Conservation (phyloP, 2,113 vertebrate species). For the Oryctolagus cuniculus region DNA sequence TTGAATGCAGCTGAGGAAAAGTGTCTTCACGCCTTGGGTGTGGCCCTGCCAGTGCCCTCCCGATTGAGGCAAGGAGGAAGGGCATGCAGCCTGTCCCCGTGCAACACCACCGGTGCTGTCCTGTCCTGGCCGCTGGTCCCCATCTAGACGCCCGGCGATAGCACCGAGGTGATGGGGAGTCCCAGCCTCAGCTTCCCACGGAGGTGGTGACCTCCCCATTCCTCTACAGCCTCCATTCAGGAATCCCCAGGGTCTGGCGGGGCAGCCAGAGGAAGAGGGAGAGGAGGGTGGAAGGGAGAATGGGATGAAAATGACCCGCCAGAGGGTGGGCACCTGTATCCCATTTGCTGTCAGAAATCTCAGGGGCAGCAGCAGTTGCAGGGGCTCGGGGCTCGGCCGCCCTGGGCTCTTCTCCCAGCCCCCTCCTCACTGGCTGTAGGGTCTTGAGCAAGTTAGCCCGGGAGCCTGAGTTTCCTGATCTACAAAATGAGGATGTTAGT, state of each 20-base stretch:
- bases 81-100: not conserved
- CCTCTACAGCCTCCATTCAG: not conserved
- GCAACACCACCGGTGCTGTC: not conserved
- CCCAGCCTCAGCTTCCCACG: not conserved
- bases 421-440: not conserved
- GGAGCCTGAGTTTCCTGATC: not conserved
- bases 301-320: not conserved
- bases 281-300: not conserved
- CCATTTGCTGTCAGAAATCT: not conserved
- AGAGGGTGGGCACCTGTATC: not conserved
- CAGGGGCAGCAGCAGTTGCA: accelerated
- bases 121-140: not conserved
- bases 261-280: not conserved
- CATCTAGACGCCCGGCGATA: not conserved
- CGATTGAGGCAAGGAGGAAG: conserved; percentile 22
- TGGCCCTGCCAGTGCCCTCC: conserved; percentile 13
- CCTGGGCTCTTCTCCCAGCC: not conserved
- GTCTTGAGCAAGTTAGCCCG: not conserved
- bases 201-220: not conserved
- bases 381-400: not conserved
- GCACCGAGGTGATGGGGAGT: not conserved
- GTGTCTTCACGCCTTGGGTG: not conserved
- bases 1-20: conserved; percentile 24
- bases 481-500: not conserved
- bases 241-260: not conserved